Evolutionary conservation across 2,797 vertebrate species (phyloP), one percentile per base, ranked within the genome.

Genomic region (Molothrus aeneus): DNA sequence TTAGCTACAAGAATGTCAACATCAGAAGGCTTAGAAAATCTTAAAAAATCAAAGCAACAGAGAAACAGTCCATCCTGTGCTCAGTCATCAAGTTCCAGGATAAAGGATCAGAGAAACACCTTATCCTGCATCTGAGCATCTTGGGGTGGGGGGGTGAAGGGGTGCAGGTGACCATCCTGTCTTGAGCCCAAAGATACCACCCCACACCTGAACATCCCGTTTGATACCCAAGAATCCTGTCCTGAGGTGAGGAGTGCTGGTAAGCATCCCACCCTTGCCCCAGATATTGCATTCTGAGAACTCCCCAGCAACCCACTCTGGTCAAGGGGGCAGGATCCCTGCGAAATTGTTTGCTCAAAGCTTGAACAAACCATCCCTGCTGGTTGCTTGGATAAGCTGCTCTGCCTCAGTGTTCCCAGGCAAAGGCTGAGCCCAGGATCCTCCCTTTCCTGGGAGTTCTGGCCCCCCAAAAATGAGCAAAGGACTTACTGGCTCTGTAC

Each of bases 401-500:
- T 66, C 21, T 59, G 26, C 53, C 16, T 59, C 2, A 2, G 32
- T 18, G 43, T 7, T 43, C 1, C 1, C 36, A 43, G 0, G 1
- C 22, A 75, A 9, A 75, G 38, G 45, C 38, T 28, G 45, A 75
- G 15, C 28, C 45, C 45, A 38, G 45, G 22, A 38, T 13, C 45
- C 53, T 45, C 28, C 18, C 63, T 51, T 51, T 43, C 5, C 53
- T 51, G 36, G 15, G 22, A 36, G 12, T 32, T 75, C 15, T 32
- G n/a, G 10, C 18, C 28, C 53, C 54, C 22, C 1, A 43, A 43
- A 60, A 68, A 68, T 6, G 28, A 66, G 28, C n/a, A 24, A 43
- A 59, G n/a, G 38, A 98, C 99, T 99, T 98, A 99, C 99, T 96
- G 93, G 98, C 97, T 95, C 80, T 98, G 97, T 99, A 99, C 97